These are phyloP conservation scores for Porites australiensis DNA, from an alignment of 64 coral and sea anemone genomes.

Conservation along the genomic window DNA sequence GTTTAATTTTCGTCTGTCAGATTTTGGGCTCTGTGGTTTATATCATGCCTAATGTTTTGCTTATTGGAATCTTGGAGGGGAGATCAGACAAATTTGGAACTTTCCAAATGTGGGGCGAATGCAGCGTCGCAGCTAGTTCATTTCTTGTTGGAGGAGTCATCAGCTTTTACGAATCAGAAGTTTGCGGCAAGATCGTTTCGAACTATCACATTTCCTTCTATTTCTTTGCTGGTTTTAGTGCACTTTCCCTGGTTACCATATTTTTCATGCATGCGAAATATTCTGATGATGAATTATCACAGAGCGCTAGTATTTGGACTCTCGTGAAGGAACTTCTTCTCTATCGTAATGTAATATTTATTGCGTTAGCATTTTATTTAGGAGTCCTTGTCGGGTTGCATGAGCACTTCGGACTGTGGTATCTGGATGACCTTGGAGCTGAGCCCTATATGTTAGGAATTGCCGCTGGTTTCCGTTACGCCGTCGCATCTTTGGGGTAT, in stretches of 20 bases:
- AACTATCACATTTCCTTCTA: slow-evolving; percentile 72
- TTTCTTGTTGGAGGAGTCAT: slow-evolving; percentile 70
- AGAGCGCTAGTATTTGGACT: background rate
- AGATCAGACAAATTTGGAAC: slow-evolving; percentile 42
- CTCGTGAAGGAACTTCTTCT: slow-evolving; percentile 29
- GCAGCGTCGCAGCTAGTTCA: slow-evolving; percentile 39
- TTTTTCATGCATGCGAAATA: slow-evolving; percentile 55
- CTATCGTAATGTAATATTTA: slow-evolving; percentile 25
- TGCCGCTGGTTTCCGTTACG: slow-evolving; percentile 59
- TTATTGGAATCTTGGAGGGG: slow-evolving; percentile 47
- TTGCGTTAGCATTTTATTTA: slow-evolving; percentile 6
- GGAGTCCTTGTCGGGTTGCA: slow-evolving; percentile 57
- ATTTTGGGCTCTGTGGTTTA: slow-evolving; percentile 54
- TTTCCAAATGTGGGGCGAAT: slow-evolving; percentile 65
- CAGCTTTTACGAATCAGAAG: slow-evolving; percentile 22
- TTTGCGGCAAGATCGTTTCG: slow-evolving; percentile 61
- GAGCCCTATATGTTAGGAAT: slow-evolving; percentile 44
- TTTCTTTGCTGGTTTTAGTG: slow-evolving; percentile 72
- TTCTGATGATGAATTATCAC: background rate
- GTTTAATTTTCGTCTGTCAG: slow-evolving; percentile 9
- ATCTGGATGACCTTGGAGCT: slow-evolving; percentile 64
- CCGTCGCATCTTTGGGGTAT: slow-evolving; percentile 3
- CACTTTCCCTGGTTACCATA: slow-evolving; percentile 25
- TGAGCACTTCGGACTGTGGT: slow-evolving; percentile 67
- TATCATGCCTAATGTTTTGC: slow-evolving; percentile 32